Percentiles rank a stretch among this genome's conserved stretches.
Evolutionary conservation across 2,888 invertebrate species (phyloP).

Genomic region (Dryobota labecula): DNA sequence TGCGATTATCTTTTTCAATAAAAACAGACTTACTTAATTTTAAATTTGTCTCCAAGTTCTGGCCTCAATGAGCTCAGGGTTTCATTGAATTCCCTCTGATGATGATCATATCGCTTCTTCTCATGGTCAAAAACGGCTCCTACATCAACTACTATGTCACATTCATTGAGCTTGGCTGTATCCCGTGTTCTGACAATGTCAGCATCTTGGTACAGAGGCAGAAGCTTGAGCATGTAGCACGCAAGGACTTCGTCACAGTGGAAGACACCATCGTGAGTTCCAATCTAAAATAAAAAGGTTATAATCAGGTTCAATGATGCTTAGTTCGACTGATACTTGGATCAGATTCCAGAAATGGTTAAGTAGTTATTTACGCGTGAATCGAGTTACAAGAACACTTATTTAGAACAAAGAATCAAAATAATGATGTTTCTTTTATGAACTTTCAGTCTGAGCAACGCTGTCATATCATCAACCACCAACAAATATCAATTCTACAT

Average conservation of each 20-base stretch:
- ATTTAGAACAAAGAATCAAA: not conserved
- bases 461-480: not conserved
- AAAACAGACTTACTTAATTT: constrained; percentile 87
- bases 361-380: not conserved
- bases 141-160: constrained; percentile 99
- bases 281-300: constrained; percentile 86
- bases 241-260: constrained; percentile 99
- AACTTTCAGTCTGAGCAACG: not conserved
- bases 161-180: constrained; percentile 92
- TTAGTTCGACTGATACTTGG: not conserved
- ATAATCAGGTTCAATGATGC: not conserved
- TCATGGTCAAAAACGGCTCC: constrained; percentile 96
- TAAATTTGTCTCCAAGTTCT: constrained; percentile 90
- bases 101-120: constrained; percentile 97
- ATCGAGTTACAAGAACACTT: not conserved
- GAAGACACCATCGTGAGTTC: constrained; percentile 95
- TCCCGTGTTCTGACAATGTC: constrained; percentile 94
- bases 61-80: constrained; percentile 92
- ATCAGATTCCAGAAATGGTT: not conserved
- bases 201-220: constrained; percentile 95
- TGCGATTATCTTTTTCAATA: not conserved
- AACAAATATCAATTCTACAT: not conserved
- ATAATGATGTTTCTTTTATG: not conserved
- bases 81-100: constrained; percentile 94
- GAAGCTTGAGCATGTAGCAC: constrained; percentile 95